Conservation (phyloP, 2,113 vertebrate species). For the Danionella cerebrum region DNA sequence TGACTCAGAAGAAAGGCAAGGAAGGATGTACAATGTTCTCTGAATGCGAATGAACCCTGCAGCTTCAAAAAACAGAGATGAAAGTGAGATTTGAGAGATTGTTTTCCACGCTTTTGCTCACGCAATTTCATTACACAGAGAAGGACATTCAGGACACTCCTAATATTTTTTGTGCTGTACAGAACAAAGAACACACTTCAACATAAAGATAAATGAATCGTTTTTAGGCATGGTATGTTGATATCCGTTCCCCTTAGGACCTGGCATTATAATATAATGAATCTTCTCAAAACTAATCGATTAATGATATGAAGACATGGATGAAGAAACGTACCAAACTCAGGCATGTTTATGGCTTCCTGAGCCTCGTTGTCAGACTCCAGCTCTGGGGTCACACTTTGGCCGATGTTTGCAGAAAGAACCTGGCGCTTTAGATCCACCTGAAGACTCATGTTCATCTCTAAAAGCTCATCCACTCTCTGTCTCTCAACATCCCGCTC, state of each 20-base stretch:
- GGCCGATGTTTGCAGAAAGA: conserved; percentile 7
- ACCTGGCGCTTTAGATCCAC: conserved; percentile 57
- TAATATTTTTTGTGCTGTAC: neutral
- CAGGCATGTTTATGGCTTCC: conserved; percentile 22
- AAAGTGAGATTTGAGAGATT: neutral
- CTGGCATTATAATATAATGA: too few relatives aligned
- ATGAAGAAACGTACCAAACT: conserved; percentile 47
- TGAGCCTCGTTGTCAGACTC: conserved; percentile 61
- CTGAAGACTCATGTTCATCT: conserved; percentile 71
- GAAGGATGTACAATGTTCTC: neutral
- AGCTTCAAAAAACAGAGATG: neutral
- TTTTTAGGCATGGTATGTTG: too few relatives aligned
- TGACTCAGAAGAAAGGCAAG: too few relatives aligned
- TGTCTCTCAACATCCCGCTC: conserved; percentile 71
- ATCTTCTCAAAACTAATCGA: too few relatives aligned
- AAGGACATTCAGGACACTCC: neutral
- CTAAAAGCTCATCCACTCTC: conserved; percentile 70
- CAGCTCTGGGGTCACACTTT: conserved; percentile 37
- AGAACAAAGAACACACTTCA: neutral
- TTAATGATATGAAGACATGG: neutral
- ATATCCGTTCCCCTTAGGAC: too few relatives aligned
- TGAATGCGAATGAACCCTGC: neutral
- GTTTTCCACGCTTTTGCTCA: neutral
- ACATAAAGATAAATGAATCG: neutral
- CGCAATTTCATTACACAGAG: neutral